A percentile compares a stretch with the other conserved stretches of the same genome.
phyloP scores from a whole-genome alignment of 2,797 vertebrate species.

The Botia almorhae region DNA sequence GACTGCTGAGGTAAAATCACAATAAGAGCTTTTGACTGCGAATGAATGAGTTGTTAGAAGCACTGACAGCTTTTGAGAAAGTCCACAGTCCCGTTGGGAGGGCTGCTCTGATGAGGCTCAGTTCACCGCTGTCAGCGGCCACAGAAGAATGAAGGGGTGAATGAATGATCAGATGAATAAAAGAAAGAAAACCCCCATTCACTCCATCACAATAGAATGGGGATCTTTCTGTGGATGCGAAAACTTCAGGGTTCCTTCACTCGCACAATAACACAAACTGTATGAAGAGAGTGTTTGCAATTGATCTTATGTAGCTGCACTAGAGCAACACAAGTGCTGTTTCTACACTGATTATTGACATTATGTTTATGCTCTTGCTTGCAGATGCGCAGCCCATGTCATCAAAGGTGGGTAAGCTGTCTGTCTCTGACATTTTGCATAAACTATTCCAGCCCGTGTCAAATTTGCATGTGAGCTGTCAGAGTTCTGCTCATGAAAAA shows the following conservation, averaged over 20 bases:
- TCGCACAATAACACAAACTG: constrained; percentile 64
- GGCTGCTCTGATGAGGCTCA: constrained; percentile 70
- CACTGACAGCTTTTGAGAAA: constrained; percentile 77
- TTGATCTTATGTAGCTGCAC: constrained; percentile 61
- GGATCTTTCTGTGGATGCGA: constrained; percentile 69
- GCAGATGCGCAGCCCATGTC: constrained; percentile 70
- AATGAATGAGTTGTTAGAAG: constrained; percentile 82
- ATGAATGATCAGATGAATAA: constrained; percentile 75
- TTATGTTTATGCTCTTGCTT: constrained; percentile 59
- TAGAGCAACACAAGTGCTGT: neutral
- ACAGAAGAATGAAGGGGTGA: constrained; percentile 79
- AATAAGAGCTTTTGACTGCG: constrained; percentile 80
- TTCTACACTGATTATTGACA: constrained; percentile 1
- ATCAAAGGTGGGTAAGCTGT: constrained; percentile 70
- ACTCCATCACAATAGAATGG: constrained; percentile 65
- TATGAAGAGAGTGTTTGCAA: constrained; percentile 69
- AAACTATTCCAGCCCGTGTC: constrained; percentile 25
- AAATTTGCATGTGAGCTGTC: constrained; percentile 43
- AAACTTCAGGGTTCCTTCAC: constrained; percentile 64
- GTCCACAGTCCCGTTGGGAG: constrained; percentile 72
- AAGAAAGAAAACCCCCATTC: constrained; percentile 66
- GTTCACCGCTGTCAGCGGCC: constrained; percentile 74
- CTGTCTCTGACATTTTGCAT: constrained; percentile 63
- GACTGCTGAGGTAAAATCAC: constrained; percentile 71
- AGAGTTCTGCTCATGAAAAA: neutral